Evolutionary conservation across 2,797 vertebrate genomes (phyloP).

Genomic region (Darevskia nairensis): DNA sequence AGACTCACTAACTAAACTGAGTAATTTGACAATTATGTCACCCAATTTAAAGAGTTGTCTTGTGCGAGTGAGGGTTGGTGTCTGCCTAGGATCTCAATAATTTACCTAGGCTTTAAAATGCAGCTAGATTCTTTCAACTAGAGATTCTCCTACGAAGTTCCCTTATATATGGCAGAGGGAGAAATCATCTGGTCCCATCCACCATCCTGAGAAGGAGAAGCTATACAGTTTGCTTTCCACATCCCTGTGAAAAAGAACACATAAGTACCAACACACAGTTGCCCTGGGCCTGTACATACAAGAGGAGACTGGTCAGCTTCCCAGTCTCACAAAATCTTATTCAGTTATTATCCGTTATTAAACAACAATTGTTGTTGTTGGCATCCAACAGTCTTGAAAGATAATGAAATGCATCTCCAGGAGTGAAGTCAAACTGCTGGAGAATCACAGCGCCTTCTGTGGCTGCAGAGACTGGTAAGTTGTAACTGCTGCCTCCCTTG

Average conservation of each 20-base stretch:
- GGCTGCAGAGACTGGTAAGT: too few relatives aligned
- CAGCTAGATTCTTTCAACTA: not conserved
- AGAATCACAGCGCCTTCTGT: too few relatives aligned
- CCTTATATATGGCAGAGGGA: not conserved
- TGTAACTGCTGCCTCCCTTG: too few relatives aligned
- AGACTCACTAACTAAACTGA: not conserved
- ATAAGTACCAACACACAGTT: not conserved
- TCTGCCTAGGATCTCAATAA: not conserved
- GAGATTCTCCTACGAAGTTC: not conserved
- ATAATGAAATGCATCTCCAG: too few relatives aligned
- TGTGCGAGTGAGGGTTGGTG: not conserved
- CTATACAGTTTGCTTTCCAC: not conserved
- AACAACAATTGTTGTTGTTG: too few relatives aligned
- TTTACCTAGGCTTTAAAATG: not conserved
- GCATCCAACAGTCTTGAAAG: too few relatives aligned
- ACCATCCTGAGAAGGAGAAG: not conserved
- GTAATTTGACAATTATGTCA: constrained; percentile 5
- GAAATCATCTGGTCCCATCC: not conserved
- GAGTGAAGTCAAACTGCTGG: too few relatives aligned
- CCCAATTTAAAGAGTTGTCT: not conserved
- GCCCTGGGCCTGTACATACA: not conserved
- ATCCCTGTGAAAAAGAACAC: not conserved
- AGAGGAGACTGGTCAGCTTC: not conserved
- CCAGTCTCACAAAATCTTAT: not conserved
- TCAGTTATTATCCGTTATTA: too few relatives aligned